Conservation (phyloP, 2,797 vertebrate species). For the Neosilurus hyrtlii region DNA sequence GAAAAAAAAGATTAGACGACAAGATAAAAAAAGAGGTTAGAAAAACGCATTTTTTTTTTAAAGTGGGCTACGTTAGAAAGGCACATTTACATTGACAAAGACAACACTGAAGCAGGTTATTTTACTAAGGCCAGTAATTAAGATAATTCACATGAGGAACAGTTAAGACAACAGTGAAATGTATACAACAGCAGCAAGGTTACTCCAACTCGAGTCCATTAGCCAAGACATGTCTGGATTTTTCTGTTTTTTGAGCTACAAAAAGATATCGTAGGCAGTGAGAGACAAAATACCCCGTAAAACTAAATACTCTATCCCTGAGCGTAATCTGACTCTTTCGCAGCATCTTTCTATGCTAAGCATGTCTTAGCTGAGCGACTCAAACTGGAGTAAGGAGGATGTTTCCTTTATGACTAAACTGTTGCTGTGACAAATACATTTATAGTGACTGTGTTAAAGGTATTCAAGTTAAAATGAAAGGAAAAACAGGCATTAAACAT, state of each 20-base stretch:
- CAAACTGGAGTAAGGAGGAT: not conserved
- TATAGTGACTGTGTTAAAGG: not conserved
- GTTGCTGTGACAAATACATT: slow-evolving; percentile 2
- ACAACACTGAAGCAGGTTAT: slow-evolving; percentile 32
- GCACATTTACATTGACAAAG: slow-evolving; percentile 33
- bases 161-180: not conserved
- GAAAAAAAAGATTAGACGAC: slow-evolving; percentile 46
- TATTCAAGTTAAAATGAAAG: not conserved
- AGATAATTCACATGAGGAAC: slow-evolving; percentile 21
- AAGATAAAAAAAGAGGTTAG: slow-evolving; percentile 42
- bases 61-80: slow-evolving; percentile 41
- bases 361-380: not conserved
- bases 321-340: not conserved
- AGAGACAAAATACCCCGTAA: not conserved
- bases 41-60: slow-evolving; percentile 24
- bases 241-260: no score
- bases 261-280: not conserved
- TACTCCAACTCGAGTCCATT: slow-evolving; percentile 8
- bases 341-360: not conserved
- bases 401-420: slow-evolving; percentile 8
- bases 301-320: not conserved
- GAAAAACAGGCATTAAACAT: not conserved
- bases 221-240: not conserved
- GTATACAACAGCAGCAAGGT: not conserved
- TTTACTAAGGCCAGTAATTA: slow-evolving; percentile 2